phyloP scores from a whole-genome alignment of 2,888 invertebrate genomes.

The Scaptomyza cyrtandrae region DNA sequence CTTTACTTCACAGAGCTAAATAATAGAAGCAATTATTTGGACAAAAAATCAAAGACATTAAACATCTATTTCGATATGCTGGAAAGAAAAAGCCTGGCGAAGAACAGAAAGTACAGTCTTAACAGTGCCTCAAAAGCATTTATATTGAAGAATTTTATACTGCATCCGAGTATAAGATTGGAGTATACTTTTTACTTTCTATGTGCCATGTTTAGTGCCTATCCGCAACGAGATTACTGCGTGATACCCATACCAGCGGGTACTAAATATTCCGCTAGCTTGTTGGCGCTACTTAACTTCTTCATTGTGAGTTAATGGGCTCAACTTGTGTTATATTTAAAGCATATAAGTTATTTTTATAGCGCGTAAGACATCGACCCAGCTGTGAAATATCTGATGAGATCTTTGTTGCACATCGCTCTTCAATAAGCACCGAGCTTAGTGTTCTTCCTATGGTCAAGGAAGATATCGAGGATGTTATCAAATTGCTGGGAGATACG shows the following conservation, averaged over 20 bases:
- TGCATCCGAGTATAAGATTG: slow-evolving; percentile 55
- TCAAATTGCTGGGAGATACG: slow-evolving; percentile 18
- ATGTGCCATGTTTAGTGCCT: slow-evolving; percentile 88
- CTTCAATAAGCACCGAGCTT: slow-evolving; percentile 72
- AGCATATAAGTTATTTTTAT: background rate
- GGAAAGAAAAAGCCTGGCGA: background rate
- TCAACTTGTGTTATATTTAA: background rate
- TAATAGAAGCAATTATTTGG: slow-evolving; percentile 39
- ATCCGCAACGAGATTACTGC: slow-evolving; percentile 87
- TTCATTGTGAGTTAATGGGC: slow-evolving; percentile 68
- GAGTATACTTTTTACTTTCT: slow-evolving; percentile 85
- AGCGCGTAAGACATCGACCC: slow-evolving; percentile 75
- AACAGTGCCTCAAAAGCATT: slow-evolving; percentile 66
- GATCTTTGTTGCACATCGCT: slow-evolving; percentile 78
- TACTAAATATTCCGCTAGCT: slow-evolving; percentile 36
- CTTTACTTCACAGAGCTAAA: slow-evolving; percentile 36
- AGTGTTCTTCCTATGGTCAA: slow-evolving; percentile 42
- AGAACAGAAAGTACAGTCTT: background rate
- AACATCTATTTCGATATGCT: slow-evolving; percentile 39
- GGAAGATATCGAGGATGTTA: slow-evolving; percentile 56
- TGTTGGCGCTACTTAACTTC: slow-evolving; percentile 60
- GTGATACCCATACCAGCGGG: slow-evolving; percentile 63
- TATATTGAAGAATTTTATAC: slow-evolving; percentile 70
- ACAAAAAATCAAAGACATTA: slow-evolving; percentile 20
- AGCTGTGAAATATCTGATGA: slow-evolving; percentile 58